Evolutionary conservation across 2,113 vertebrate species (phyloP).

Genomic region (Rhineura floridana): DNA sequence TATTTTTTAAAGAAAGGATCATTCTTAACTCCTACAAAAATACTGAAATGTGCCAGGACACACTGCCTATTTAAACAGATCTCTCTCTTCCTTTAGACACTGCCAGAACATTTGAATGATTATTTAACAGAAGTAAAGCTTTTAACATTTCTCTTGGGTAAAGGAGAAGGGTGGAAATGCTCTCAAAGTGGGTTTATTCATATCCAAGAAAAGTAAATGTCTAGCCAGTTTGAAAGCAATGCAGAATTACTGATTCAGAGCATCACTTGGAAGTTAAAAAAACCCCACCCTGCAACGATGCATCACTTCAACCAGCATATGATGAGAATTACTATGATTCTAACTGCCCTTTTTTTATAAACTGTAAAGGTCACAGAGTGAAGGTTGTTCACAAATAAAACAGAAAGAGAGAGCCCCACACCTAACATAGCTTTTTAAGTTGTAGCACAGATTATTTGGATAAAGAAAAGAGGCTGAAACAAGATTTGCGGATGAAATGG

Average conservation of each 20-base stretch:
- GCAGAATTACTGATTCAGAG: slow-evolving; percentile 17
- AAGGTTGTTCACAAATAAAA: slow-evolving; percentile 21
- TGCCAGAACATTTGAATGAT: neutral
- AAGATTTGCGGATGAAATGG: neutral
- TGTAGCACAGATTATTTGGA: neutral
- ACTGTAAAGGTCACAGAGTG: neutral
- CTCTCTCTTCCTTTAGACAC: neutral
- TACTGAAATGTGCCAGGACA: neutral
- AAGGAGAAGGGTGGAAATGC: neutral
- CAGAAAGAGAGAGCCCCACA: neutral
- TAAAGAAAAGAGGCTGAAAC: neutral
- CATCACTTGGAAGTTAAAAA: slow-evolving; percentile 3
- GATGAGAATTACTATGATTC: neutral
- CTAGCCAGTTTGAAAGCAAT: slow-evolving; percentile 34
- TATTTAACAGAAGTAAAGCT: slow-evolving; percentile 35
- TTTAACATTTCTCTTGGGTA: slow-evolving; percentile 17
- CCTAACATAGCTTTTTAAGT: neutral
- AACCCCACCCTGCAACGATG: neutral
- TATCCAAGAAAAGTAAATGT: slow-evolving; percentile 19
- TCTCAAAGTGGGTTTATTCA: neutral
- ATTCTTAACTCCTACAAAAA: slow-evolving; percentile 41
- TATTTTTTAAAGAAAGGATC: neutral
- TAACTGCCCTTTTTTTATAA: neutral
- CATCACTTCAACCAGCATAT: neutral
- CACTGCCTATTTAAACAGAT: slow-evolving; percentile 15